Conservation (phyloP, 2,113 vertebrate species). For the Daubentonia madagascariensis region DNA sequence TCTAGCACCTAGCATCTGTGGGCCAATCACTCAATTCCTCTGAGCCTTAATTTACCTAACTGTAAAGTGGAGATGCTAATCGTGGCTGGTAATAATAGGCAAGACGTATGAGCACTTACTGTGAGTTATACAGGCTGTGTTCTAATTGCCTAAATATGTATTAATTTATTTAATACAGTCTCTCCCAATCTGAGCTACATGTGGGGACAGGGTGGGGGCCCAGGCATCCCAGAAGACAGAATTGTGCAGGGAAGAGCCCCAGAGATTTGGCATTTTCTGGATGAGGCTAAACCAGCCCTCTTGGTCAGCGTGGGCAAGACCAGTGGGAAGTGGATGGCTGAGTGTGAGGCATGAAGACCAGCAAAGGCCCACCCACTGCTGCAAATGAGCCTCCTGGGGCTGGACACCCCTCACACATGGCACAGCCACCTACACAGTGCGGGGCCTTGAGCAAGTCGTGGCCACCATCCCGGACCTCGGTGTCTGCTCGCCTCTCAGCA, state of each 20-base stretch:
- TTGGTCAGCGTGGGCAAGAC: not conserved
- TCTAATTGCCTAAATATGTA: not conserved
- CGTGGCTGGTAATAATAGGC: not conserved
- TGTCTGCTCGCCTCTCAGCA: not conserved
- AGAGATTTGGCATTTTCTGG: not conserved
- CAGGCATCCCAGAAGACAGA: not conserved
- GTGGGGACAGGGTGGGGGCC: not conserved
- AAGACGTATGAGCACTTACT: not conserved
- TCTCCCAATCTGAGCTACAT: not conserved
- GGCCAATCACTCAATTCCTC: not conserved
- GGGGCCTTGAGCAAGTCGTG: not conserved
- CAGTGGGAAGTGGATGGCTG: not conserved
- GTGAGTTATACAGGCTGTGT: not conserved
- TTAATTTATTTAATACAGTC: not conserved
- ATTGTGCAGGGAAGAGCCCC: not conserved
- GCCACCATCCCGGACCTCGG: rapidly evolving
- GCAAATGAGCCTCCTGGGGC: not conserved
- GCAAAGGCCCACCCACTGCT: not conserved
- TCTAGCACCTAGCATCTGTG: not conserved
- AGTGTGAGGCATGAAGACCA: not conserved
- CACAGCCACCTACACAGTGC: not conserved
- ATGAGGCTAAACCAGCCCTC: not conserved
- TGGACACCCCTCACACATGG: not conserved
- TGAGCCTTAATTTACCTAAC: not conserved
- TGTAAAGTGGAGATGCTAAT: not conserved